phyloP scores from a whole-genome alignment of 64 coral and sea anemone genomes.

The Pachyseris speciosa region DNA sequence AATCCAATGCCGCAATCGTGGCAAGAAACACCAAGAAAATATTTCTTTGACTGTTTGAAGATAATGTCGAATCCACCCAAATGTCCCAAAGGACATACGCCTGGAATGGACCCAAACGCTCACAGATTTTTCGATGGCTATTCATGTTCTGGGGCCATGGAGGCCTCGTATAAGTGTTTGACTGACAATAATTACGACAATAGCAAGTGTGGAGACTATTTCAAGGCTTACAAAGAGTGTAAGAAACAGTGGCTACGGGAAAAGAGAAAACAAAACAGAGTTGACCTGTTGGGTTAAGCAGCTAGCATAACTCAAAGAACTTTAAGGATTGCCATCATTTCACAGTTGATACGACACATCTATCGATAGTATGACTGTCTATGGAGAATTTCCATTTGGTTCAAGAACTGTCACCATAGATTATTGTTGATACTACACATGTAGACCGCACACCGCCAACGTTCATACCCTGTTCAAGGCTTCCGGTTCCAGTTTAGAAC shows the following conservation, averaged over 20 bases:
- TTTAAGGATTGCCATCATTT: too few relatives aligned
- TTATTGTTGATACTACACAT: too few relatives aligned
- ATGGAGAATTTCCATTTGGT: too few relatives aligned
- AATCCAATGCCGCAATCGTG: not conserved
- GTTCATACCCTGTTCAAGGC: too few relatives aligned
- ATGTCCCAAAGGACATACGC: conserved; percentile 17
- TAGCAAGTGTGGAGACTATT: conserved; percentile 31
- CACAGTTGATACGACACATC: too few relatives aligned
- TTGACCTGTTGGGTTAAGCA: not conserved
- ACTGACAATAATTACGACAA: conserved; percentile 3
- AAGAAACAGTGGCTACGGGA: not conserved
- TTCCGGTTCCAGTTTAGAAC: too few relatives aligned
- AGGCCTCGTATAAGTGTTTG: not conserved
- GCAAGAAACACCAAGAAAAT: not conserved
- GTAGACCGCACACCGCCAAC: too few relatives aligned
- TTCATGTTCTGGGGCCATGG: conserved; percentile 3
- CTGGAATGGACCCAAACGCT: conserved; percentile 34
- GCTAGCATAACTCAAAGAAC: too few relatives aligned
- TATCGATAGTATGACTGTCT: too few relatives aligned
- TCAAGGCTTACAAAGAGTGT: conserved; percentile 7
- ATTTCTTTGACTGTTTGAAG: not conserved
- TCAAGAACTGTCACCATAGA: too few relatives aligned
- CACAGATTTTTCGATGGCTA: conserved; percentile 52
- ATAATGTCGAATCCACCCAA: too few relatives aligned
- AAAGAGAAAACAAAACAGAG: conserved; percentile 19